phyloP scores from a whole-genome alignment of 2,113 vertebrate genomes.

The Acinonyx jubatus region DNA sequence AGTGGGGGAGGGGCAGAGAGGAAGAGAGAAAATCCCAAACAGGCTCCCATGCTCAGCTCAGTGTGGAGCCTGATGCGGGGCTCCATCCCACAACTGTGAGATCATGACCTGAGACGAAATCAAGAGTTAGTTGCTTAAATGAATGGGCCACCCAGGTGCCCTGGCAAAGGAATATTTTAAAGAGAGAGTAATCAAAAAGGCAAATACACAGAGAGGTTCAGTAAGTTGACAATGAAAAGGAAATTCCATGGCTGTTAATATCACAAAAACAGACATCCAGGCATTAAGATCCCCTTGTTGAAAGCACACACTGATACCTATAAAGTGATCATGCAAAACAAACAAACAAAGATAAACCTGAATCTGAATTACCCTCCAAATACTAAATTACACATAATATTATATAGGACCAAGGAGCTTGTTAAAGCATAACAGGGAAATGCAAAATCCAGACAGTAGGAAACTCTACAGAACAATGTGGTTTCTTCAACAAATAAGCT shows the following conservation, averaged over 20 bases:
- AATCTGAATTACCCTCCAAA: neutral
- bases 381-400: neutral
- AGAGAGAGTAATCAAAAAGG: neutral
- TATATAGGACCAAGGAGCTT: neutral
- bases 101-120: no score
- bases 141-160: no score
- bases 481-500: constrained; percentile 19
- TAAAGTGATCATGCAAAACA: neutral
- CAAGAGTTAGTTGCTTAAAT: no score
- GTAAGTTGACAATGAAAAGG: neutral
- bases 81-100: no score
- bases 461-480: neutral
- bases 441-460: neutral
- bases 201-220: neutral
- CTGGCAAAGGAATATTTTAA: neutral
- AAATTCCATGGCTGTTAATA: neutral
- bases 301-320: neutral
- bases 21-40: no score
- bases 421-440: neutral
- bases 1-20: no score
- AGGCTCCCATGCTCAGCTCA: no score
- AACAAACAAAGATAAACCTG: neutral
- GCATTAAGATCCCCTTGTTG: neutral
- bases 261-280: neutral
- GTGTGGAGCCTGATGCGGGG: no score